A percentile compares a stretch with the other conserved stretches of the same genome.
These are phyloP conservation scores for Mythimna albipuncta DNA, from an alignment of 2,888 invertebrate genomes.

Conservation along the genomic window DNA sequence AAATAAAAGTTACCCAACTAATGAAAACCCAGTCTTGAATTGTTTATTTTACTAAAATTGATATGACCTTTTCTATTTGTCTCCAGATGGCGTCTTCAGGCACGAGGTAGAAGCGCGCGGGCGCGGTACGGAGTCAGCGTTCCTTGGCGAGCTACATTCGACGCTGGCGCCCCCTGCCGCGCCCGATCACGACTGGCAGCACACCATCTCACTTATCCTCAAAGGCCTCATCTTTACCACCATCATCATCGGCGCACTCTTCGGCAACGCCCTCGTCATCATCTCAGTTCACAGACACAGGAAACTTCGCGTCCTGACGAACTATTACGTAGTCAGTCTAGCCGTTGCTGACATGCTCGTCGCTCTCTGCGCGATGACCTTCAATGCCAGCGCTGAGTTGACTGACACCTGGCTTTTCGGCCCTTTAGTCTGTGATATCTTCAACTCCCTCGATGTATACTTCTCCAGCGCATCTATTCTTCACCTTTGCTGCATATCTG, in stretches of 20 bases:
- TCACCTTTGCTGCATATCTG: slow-evolving; percentile 98
- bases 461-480: slow-evolving; percentile 98
- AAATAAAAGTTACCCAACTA: too few species aligned
- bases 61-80: slow-evolving; percentile 46
- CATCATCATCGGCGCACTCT: slow-evolving; percentile 96
- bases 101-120: slow-evolving; percentile 87
- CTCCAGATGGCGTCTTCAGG: slow-evolving; percentile 83
- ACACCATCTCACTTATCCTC: slow-evolving; percentile 91
- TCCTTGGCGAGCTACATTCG: slow-evolving; percentile 85
- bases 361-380: slow-evolving; percentile 97
- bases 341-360: slow-evolving; percentile 98
- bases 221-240: slow-evolving; percentile 95
- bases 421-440: slow-evolving; percentile 97
- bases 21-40: too few species aligned
- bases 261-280: slow-evolving; percentile 98
- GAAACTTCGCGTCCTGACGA: slow-evolving; percentile 96
- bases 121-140: slow-evolving; percentile 89
- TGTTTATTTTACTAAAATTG: background rate
- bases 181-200: slow-evolving; percentile 84
- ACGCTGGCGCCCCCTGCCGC: slow-evolving; percentile 88
- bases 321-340: slow-evolving; percentile 98
- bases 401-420: slow-evolving; percentile 98
- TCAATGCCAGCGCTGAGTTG: slow-evolving; percentile 96
- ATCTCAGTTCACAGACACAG: slow-evolving; percentile 95
- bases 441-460: slow-evolving; percentile 98